Base-by-base conservation (phyloP, 2,888 invertebrate genomes). In the Steinernema scapterisci region DNA sequence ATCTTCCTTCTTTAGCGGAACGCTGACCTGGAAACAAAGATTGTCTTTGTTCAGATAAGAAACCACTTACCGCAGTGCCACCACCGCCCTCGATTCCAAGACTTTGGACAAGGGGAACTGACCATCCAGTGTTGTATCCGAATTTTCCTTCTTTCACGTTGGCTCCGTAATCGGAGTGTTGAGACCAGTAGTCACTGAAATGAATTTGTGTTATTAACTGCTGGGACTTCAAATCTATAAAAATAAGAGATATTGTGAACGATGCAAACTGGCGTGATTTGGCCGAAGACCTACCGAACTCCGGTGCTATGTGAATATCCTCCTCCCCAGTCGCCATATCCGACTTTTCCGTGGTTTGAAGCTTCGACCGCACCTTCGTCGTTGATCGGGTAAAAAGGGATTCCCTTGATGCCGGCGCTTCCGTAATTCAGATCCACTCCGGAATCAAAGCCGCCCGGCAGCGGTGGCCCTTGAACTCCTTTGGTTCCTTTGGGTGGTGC, bases 251-350 rank as follows among this genome's bases (percentile, higher is more conserved):
- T n/a, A n/a, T n/a, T n/a, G n/a, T n/a, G n/a, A n/a, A n/a, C n/a
- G n/a, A n/a, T n/a, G n/a, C n/a, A n/a, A n/a, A n/a, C n/a, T n/a
- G n/a, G n/a, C n/a, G n/a, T n/a, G n/a, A n/a, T n/a, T n/a, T n/a
- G n/a, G n/a, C n/a, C n/a, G n/a, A n/a, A n/a, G 6, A 21, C 54
- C 71, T 74, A 83, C 82, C 81, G 63, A 7, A 84, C 82, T 46
- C 83, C 84, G 25, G 83, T 76, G 52, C 81, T 80, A 71, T 82
- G 78, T 5, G 81, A 78, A 74, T 80, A 84, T 11, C 84, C 84
- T 38, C 84, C 84, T 31, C 85, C 85, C 85, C 85, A 85, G 5
- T 80, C 76, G 25, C 84, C 85, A 72, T 83, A 85, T 25, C 83
- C 83, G 45, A 83, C 78, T 54, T 80, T 81, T 71, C 81, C 80